phyloP scores from a whole-genome alignment of 2,888 invertebrate genomes.

The Congeria kusceri region DNA sequence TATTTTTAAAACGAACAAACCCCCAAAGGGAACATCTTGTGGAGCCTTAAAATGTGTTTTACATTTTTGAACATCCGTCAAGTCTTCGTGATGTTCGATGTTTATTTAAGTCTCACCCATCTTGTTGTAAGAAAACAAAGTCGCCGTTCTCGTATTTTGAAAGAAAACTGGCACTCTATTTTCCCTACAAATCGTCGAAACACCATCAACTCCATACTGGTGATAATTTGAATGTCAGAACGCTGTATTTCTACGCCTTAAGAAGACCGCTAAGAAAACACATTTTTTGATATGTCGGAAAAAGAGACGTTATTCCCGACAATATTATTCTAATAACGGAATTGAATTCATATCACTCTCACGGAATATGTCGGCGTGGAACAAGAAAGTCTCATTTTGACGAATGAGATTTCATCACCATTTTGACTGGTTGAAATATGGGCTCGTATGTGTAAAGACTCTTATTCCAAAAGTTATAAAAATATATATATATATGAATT shows the following conservation, averaged over 20 bases:
- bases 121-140: slow-evolving; percentile 32
- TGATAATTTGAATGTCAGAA: background rate
- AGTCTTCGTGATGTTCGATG: background rate
- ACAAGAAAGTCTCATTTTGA: slow-evolving; percentile 30
- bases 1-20: too few relatives aligned
- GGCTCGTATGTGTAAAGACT: too few relatives aligned
- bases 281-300: slow-evolving; percentile 48
- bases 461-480: too few relatives aligned
- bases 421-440: too few relatives aligned
- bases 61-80: too few relatives aligned
- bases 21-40: too few relatives aligned
- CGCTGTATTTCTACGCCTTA: slow-evolving; percentile 17
- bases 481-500: too few relatives aligned
- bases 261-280: slow-evolving; percentile 44
- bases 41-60: too few relatives aligned
- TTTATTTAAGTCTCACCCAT: slow-evolving; percentile 41
- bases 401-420: slow-evolving; percentile 22
- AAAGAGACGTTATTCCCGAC: slow-evolving; percentile 57
- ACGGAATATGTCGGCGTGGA: slow-evolving; percentile 35
- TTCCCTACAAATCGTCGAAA: slow-evolving; percentile 50
- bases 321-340: slow-evolving; percentile 44
- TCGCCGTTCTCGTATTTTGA: slow-evolving; percentile 41
- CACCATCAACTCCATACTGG: slow-evolving; percentile 12
- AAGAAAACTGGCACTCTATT: slow-evolving; percentile 54
- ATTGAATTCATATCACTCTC: slow-evolving; percentile 24